Conservation (phyloP, 2,888 invertebrate genomes). For the Drosophila mimetica region DNA sequence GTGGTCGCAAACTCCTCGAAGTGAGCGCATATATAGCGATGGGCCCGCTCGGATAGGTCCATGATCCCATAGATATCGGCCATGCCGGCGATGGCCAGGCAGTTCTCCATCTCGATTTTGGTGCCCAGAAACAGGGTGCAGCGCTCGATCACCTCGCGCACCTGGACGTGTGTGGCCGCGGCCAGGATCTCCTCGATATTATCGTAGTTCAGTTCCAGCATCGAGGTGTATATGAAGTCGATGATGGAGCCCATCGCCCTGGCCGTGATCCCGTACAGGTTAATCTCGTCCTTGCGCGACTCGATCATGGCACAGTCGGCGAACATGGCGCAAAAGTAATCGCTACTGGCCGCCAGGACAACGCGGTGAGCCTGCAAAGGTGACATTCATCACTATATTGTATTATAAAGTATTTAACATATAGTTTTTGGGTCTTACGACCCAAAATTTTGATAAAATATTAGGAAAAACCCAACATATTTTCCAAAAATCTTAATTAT, state of each 20-base stretch:
- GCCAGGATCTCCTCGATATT: constrained; percentile 88
- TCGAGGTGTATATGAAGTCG: constrained; percentile 89
- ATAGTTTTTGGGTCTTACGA: no score
- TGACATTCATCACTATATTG: constrained; percentile 20
- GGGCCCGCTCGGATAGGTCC: constrained; percentile 86
- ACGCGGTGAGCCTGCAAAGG: constrained; percentile 87
- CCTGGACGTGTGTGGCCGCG: constrained; percentile 88
- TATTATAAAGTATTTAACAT: neutral
- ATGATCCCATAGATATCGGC: constrained; percentile 89
- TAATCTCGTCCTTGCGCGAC: constrained; percentile 87
- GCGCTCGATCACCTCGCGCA: constrained; percentile 88
- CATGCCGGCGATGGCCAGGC: constrained; percentile 89
- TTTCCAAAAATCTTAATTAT: neutral
- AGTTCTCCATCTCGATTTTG: constrained; percentile 89
- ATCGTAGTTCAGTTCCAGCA: constrained; percentile 85
- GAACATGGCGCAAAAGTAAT: constrained; percentile 91
- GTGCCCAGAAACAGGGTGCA: constrained; percentile 88
- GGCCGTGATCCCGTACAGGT: constrained; percentile 88
- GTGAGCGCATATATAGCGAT: constrained; percentile 88
- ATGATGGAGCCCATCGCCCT: constrained; percentile 88
- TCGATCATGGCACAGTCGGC: constrained; percentile 88
- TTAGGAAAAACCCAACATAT: no score
- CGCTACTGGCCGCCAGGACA: constrained; percentile 89
- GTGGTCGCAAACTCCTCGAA: constrained; percentile 87
- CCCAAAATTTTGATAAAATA: no score